These are phyloP conservation scores for Vanacampus margaritifer DNA, from an alignment of 2,113 vertebrate genomes.

Conservation along the genomic window DNA sequence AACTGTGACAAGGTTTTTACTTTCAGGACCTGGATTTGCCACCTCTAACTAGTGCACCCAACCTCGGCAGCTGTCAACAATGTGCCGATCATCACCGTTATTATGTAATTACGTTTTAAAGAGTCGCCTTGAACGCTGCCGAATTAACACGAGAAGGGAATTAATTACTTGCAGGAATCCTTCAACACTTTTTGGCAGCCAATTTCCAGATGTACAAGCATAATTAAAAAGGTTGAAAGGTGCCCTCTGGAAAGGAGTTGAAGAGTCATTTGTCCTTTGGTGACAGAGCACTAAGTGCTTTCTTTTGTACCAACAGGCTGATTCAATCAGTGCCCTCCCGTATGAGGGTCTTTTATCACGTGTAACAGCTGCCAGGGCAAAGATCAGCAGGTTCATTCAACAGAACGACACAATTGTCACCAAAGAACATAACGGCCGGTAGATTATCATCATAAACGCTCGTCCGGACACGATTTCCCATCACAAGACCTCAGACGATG, in stretches of 20 bases:
- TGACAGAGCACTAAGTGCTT: constrained; percentile 45
- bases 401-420: not conserved
- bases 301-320: constrained; percentile 45
- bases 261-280: constrained; percentile 54
- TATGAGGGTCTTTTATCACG: constrained; percentile 38
- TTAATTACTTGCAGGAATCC: constrained; percentile 61
- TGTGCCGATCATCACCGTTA: constrained; percentile 58
- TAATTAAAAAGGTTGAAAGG: constrained; percentile 54
- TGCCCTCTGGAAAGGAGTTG: constrained; percentile 30
- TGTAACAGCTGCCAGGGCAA: constrained; percentile 33
- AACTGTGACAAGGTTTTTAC: too few relatives aligned
- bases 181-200: constrained; percentile 37
- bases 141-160: constrained; percentile 59
- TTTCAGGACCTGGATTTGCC: too few relatives aligned
- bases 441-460: not conserved
- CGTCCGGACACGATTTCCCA: not conserved
- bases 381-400: constrained; percentile 33
- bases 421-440: not conserved
- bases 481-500: too few relatives aligned
- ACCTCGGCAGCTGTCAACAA: constrained; percentile 59
- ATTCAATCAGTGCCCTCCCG: constrained; percentile 35
- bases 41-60: too few relatives aligned
- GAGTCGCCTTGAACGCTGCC: constrained; percentile 41
- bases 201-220: constrained; percentile 48
- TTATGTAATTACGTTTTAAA: constrained; percentile 69